Evolutionary conservation across 2,888 invertebrate genomes (phyloP), one percentile per base, ranked within the genome.

Genomic region (Saturnia japonica): DNA sequence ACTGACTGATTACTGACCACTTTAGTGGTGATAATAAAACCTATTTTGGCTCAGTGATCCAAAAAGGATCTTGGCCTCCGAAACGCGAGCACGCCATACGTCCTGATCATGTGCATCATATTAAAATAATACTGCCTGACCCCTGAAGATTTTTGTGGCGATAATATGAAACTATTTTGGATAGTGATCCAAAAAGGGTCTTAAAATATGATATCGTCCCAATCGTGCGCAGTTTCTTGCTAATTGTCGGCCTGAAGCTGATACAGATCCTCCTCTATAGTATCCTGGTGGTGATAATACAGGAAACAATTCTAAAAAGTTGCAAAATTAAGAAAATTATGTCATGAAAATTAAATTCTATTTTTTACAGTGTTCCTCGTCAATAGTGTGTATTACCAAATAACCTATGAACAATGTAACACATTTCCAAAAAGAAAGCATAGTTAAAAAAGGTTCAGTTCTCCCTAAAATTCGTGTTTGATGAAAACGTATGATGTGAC

Each of bases 401-500:
- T 51, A 11, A 34, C 34, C 6, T 12, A 57, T 22, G 8, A 11
- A 4, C 1, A 57, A 12, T 25, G 11, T 25, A 25, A 57, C 12
- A 57, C 0, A 25, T 11, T 11, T 25, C 2, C 11, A 12, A 22
- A 57, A 60, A 28, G 28, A 14, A 60, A 60, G 14, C 25, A 60
- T 14, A 28, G 25, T 25, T 14, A 14, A 60, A 28, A 28, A 60
- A 28, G 25, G 22, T 25, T 25, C 6, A 28, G 57, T 60, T 28
- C 57, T 28, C 57, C 28, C 57, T 60, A 60, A 60, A 60, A 60
- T 60, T 60, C 57, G n/a, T n/a, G n/a, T n/a, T n/a, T n/a, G n/a
- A n/a, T n/a, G n/a, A 60, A 14, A 60, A 12, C 14, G 28, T 14
- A 57, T 70, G 66, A 70, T 51, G 42, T 54, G 70, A 70, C 70